Base-by-base conservation (phyloP, 2,888 invertebrate genomes). In the Drosophila colorata region DNA sequence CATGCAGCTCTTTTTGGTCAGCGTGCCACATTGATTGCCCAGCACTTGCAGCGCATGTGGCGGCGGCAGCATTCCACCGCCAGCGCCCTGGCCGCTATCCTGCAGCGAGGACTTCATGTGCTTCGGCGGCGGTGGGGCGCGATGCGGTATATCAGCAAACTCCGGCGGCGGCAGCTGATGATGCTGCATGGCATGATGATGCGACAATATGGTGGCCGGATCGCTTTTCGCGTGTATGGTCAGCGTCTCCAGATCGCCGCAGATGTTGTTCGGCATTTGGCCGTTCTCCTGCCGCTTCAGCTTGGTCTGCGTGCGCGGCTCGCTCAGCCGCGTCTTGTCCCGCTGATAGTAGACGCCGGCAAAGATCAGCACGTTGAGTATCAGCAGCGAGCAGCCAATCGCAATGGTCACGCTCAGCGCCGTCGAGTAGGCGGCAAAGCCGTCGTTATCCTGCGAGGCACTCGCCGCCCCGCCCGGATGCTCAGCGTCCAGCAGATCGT, bases 321-420 rank as follows among this genome's bases (percentile, higher is more conserved):
- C 94, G 93, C 95, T 93, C 93, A 96, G 94, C 76, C 96, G 94
- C 70, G 96, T 96, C 91, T 97, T 97, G 90, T 97, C 97, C 56
- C 97, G 94, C 90, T 98, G 98, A 90, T 98, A 98, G 91, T 98
- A 98, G 0, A 98, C 97, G 4, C 97, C 98, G 56, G 98, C 98
- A 90, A 98, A 98, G 89, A 98, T 97, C 28, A 98, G 93, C 46
- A 98, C 97, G 91, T 98, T 98, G 4, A 98, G 93, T 86, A 98
- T 97, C 20, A 98, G 94, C 65, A 98, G 93, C 4, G 97, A 97
- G 90, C 98, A 98, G 38, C 98, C 98, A 74, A 98, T 98, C 48
- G 98, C 98, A 81, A 98, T 97, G 16, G 98, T 98, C 0, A 98
- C 97, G 91, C 97, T 97, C 13, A 98, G 93, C 2, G 98, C 98